Conservation (phyloP, 2,797 vertebrate genomes). For the Pseudochaenichthys georgianus region DNA sequence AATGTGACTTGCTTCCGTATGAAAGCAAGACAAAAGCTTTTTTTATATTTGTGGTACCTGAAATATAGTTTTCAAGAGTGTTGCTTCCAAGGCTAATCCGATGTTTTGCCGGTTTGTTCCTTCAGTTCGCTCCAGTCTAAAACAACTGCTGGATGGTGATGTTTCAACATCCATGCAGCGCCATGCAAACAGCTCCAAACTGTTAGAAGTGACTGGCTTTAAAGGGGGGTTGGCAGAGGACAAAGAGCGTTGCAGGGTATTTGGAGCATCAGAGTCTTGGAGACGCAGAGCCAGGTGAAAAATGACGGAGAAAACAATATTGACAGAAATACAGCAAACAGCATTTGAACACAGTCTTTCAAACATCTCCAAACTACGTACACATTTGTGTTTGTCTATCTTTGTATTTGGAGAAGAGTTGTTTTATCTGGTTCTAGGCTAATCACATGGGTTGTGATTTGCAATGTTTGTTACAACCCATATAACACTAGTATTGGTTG, state of each 20-base stretch:
- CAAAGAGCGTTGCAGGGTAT: constrained; percentile 36
- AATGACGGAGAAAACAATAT: constrained; percentile 33
- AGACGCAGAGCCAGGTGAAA: constrained; percentile 40
- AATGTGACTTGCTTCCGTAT: constrained; percentile 8
- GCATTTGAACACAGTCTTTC: constrained; percentile 48
- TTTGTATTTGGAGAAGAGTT: constrained; percentile 11
- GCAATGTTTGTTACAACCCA: neutral
- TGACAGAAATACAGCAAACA: constrained; percentile 57
- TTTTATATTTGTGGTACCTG: constrained; percentile 5
- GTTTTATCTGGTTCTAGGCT: constrained; percentile 49
- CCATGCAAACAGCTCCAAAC: constrained; percentile 41
- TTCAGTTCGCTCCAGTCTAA: constrained; percentile 25
- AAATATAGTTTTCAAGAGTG: constrained; percentile 2
- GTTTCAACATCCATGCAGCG: constrained; percentile 31
- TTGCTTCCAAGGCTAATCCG: constrained; percentile 31
- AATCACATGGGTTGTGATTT: constrained; percentile 25
- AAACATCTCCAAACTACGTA: constrained; percentile 26
- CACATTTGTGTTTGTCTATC: constrained; percentile 2
- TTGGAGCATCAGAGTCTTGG: constrained; percentile 45
- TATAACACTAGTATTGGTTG: neutral
- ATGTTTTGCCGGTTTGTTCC: constrained; percentile 15
- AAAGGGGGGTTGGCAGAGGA: constrained; percentile 42
- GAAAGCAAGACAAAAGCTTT: constrained; percentile 9
- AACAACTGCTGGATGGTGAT: constrained; percentile 36
- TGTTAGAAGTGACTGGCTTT: constrained; percentile 59